Conservation (phyloP, 2,113 vertebrate species). For the Cettia cetti region DNA sequence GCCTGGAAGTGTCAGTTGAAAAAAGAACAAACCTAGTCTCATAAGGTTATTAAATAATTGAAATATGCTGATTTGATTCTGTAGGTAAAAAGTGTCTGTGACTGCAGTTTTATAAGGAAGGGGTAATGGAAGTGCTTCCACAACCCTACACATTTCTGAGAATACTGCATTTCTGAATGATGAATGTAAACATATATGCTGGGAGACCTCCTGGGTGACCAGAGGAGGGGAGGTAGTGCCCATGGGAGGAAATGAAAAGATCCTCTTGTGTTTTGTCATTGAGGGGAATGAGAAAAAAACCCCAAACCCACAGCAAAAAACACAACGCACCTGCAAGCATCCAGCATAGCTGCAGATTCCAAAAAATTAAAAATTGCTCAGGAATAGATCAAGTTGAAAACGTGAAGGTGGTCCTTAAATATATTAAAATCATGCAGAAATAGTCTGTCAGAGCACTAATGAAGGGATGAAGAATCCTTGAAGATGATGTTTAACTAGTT, state of each 20-base stretch:
- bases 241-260: rapidly evolving
- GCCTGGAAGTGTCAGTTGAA: neutral
- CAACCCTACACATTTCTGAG: neutral
- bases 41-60: neutral
- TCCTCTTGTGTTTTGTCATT: neutral
- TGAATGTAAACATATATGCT: neutral
- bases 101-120: neutral
- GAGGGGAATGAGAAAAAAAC: neutral
- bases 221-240: neutral
- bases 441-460: neutral
- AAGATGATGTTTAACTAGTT: neutral
- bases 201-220: neutral
- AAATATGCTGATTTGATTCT: neutral
- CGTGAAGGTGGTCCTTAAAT: neutral
- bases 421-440: neutral
- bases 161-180: neutral
- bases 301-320: neutral
- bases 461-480: neutral
- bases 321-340: neutral
- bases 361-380: neutral
- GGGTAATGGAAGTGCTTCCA: neutral
- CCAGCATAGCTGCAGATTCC: neutral
- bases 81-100: neutral
- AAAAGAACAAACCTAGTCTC: neutral
- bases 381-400: neutral